Conservation (phyloP, 92 coral and sea anemone genomes). For the Zoanthus solanderi region DNA sequence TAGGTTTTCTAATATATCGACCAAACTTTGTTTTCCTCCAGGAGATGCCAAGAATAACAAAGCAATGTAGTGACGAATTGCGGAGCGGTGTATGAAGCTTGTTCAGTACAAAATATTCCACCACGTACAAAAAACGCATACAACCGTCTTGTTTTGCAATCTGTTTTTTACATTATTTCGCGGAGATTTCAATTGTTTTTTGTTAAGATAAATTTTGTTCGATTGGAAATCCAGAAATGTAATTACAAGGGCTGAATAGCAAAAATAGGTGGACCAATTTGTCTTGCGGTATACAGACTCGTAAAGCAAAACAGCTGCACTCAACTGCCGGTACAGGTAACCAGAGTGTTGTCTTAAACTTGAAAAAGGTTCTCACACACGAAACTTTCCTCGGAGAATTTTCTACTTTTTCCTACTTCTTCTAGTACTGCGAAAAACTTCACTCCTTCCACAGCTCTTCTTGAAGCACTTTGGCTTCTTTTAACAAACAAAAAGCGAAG, state of each 20-base stretch:
- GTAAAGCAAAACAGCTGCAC: constrained; percentile 8
- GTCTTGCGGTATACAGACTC: constrained; percentile 23
- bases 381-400: neutral
- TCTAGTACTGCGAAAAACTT: neutral
- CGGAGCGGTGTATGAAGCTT: neutral
- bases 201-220: constrained; percentile 10
- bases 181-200: constrained; percentile 13
- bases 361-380: neutral
- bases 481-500: constrained; percentile 78
- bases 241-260: constrained; percentile 30
- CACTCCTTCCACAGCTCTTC: constrained; percentile 50
- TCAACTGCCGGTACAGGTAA: constrained; percentile 20
- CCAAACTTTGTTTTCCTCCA: constrained; percentile 7
- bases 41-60: constrained; percentile 41
- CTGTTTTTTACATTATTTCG: constrained; percentile 13
- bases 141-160: constrained; percentile 23
- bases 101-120: neutral
- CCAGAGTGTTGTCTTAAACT: neutral
- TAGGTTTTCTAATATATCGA: neutral
- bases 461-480: constrained; percentile 80
- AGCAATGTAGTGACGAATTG: neutral
- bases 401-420: neutral
- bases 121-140: constrained; percentile 1
- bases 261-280: constrained; percentile 30
- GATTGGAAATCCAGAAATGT: constrained; percentile 55